These are phyloP conservation scores for Macroglossus sobrinus DNA, from an alignment of 2,113 vertebrate species.

Conservation along the genomic window DNA sequence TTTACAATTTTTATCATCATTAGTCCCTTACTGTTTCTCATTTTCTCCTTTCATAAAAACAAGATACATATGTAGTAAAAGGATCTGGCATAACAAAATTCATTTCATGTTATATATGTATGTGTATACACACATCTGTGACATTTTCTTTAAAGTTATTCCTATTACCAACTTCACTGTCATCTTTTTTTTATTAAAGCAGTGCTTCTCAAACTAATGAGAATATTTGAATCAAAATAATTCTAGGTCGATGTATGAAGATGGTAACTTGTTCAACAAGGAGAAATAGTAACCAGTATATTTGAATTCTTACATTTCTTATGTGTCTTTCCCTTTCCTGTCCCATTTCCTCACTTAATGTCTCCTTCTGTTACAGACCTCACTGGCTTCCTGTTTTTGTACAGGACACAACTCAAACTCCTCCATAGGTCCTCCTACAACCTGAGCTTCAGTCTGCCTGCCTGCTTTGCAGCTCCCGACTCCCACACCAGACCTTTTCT, in stretches of 20 bases:
- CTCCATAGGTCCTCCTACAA: background rate
- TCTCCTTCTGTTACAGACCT: background rate
- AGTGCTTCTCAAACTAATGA: background rate
- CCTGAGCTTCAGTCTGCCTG: background rate
- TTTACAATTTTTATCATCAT: background rate
- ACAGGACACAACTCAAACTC: background rate
- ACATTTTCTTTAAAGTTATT: background rate
- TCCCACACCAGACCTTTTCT: too few relatives aligned
- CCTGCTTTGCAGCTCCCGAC: background rate
- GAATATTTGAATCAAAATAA: background rate
- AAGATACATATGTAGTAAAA: background rate
- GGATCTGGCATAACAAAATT: background rate
- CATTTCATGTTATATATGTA: background rate
- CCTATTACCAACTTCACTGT: background rate
- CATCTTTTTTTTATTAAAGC: background rate
- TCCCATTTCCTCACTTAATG: background rate
- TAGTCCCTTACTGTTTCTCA: background rate
- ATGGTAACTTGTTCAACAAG: background rate
- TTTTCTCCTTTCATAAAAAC: background rate
- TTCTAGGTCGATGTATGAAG: background rate
- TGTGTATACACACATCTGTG: background rate
- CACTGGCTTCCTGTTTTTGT: background rate
- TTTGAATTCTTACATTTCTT: background rate
- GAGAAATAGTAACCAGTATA: background rate
- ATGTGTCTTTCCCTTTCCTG: background rate